Evolutionary conservation across 2,797 vertebrate genomes (phyloP), one percentile per base, ranked within the genome.

Genomic region (Coregonus ussuriensis): DNA sequence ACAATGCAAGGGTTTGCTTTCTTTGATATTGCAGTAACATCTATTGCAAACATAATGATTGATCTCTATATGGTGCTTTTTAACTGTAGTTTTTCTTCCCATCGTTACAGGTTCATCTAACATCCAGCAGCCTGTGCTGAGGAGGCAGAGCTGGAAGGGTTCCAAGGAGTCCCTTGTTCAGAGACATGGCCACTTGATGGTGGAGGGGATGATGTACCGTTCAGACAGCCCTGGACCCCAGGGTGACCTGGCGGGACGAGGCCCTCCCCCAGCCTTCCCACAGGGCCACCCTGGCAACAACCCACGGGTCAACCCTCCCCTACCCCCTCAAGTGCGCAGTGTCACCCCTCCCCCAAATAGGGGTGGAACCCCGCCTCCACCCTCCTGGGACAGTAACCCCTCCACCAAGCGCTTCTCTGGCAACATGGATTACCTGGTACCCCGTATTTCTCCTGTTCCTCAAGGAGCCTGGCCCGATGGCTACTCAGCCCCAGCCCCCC

Each of bases 121-220:
- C 47, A 94, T 97, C n/a, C 96, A 95, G 83, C 96, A 96, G 79
- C 89, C 96, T 0, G 88, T 99, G 84, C 94, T 97, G 88, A 93
- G 98, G 82, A 96, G 94, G 82, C 95, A 94, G 25, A 99, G 98
- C 93, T 99, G 97, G 98, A 99, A 99, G 89, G 98, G 96, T 75
- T 99, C 98, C 14, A 99, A 98, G 88, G 98, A 99, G 88, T 98
- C 98, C 77, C 80, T 99, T 91, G 96, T 95, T 76, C 95, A 96
- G 80, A 92, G 98, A 71, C 96, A 96, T 0, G 96, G 94, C 16
- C 94, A 95, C 63, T 85, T 96, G 3, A 88, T 97, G 86, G 93
- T 92, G 78, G 97, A 99, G 0, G 94, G 92, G 1, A 93, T 94
- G 7, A 90, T 94, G 78, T 99, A 97, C 87, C 95, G 94, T 83